Conservation (phyloP, 2,113 vertebrate species). For the Dermatemys mawii region DNA sequence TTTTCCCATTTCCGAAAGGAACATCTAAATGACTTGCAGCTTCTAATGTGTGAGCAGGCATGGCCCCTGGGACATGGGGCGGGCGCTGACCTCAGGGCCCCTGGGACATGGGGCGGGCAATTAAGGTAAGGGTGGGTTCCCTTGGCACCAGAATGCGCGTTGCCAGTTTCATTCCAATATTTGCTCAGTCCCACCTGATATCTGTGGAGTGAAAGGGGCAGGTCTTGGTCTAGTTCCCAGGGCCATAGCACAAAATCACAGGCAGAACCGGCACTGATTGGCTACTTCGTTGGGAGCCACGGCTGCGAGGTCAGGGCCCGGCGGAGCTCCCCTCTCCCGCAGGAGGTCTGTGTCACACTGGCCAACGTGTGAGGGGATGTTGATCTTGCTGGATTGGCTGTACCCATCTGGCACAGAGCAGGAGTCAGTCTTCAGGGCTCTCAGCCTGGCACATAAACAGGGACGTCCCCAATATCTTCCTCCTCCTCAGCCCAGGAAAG, state of each 20-base stretch:
- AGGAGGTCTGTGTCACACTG: neutral
- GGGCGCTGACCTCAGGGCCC: neutral
- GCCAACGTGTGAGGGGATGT: neutral
- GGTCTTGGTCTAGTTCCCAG: neutral
- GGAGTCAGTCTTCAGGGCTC: neutral
- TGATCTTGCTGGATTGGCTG: neutral
- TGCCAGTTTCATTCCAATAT: neutral
- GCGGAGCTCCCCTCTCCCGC: neutral
- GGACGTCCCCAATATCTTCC: neutral
- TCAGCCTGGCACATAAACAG: neutral
- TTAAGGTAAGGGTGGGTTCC: neutral
- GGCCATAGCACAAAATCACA: neutral
- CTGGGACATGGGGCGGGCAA: neutral
- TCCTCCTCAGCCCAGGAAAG: accelerated
- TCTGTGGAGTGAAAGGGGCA: neutral
- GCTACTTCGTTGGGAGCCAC: neutral
- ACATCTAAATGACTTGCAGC: neutral
- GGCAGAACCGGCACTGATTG: neutral
- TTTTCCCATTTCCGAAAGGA: neutral
- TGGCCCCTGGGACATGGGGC: neutral
- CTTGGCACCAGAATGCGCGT: neutral
- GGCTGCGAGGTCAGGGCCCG: neutral
- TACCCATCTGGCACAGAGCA: neutral
- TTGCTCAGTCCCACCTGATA: neutral
- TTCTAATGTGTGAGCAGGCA: neutral